Percentiles rank a stretch among this genome's conserved stretches.
These are phyloP conservation scores for Cygnus atratus DNA, from an alignment of 2,113 vertebrate genomes.

Conservation along the genomic window DNA sequence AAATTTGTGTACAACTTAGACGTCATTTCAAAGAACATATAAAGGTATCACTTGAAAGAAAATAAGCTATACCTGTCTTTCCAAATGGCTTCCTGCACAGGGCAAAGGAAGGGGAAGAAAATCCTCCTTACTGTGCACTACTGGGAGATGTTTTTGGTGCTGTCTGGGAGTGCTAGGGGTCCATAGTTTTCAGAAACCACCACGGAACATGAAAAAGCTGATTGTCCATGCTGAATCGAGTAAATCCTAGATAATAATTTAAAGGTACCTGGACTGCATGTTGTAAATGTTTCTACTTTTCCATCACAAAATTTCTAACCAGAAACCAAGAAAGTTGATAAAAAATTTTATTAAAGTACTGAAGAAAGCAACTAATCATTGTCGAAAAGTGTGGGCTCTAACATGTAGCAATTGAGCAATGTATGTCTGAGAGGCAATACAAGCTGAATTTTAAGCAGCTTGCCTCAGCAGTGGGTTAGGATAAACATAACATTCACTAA, in stretches of 20 bases:
- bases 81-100: not conserved
- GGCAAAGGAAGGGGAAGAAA: not conserved
- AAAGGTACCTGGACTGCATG: not conserved
- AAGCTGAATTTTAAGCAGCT: not conserved
- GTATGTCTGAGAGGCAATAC: not conserved
- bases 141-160: not conserved
- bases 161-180: rapidly evolving
- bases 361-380: not conserved
- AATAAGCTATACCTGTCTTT: not conserved
- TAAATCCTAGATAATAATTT: not conserved
- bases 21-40: too few relatives aligned
- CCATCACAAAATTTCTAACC: not conserved
- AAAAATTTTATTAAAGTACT: not conserved
- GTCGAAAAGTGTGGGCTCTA: not conserved
- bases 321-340: not conserved
- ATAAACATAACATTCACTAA: not conserved
- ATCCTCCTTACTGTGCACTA: too few relatives aligned
- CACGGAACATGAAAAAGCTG: not conserved
- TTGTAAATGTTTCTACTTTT: not conserved
- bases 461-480: not conserved
- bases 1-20: not conserved
- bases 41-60: not conserved
- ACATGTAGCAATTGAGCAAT: not conserved
- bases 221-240: not conserved
- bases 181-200: not conserved